A percentile compares a stretch with the other conserved stretches of the same genome.
Evolutionary conservation across 2,888 invertebrate species (phyloP).

Genomic region (Yponomeuta sedellus): DNA sequence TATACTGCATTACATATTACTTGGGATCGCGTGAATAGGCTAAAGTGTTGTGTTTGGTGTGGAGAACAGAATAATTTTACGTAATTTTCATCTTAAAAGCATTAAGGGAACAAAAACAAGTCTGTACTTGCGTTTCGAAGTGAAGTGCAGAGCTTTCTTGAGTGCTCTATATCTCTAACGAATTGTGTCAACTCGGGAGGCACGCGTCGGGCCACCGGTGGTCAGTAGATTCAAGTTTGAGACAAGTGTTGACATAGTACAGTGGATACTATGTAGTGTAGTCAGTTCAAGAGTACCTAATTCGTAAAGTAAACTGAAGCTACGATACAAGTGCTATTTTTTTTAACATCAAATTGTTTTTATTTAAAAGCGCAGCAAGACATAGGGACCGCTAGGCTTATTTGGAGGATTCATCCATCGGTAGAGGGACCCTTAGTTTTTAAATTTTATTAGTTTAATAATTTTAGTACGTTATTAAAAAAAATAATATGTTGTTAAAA

Average conservation of each 20-base stretch:
- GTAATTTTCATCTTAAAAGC: background rate
- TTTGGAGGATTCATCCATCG: too few relatives aligned
- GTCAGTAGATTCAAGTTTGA: constrained; percentile 27
- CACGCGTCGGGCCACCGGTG: constrained; percentile 28
- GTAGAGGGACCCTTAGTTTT: too few relatives aligned
- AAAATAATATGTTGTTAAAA: too few relatives aligned
- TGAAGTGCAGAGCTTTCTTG: constrained; percentile 15
- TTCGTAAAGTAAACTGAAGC: background rate
- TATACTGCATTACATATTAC: background rate
- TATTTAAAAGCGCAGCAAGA: too few relatives aligned
- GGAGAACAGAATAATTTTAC: background rate
- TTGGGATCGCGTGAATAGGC: background rate
- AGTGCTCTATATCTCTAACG: constrained; percentile 31
- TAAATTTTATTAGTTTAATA: too few relatives aligned
- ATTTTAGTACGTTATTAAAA: too few relatives aligned
- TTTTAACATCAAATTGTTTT: background rate
- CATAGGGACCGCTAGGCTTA: too few relatives aligned
- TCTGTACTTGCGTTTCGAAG: background rate
- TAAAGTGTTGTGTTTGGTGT: background rate
- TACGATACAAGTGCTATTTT: background rate
- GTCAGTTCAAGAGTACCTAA: background rate
- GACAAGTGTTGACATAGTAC: constrained; percentile 19
- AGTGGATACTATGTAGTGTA: constrained; percentile 5
- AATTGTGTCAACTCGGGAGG: constrained; percentile 32
- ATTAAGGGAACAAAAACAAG: background rate